These are phyloP conservation scores for Hetaerina titia DNA, from an alignment of 2,888 invertebrate species.

Conservation along the genomic window DNA sequence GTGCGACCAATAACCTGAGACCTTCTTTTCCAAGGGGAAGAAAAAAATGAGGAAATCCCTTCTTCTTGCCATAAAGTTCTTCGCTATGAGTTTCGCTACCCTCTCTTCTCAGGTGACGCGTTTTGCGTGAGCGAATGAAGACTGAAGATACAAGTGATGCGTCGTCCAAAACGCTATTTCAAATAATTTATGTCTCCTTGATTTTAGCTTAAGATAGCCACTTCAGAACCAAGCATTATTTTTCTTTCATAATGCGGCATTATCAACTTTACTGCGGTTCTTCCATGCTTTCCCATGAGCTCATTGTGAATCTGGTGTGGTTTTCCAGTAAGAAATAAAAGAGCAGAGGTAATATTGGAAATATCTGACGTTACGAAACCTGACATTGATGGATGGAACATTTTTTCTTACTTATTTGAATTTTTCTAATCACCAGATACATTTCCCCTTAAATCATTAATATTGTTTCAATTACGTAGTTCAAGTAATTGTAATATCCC, in stretches of 20 bases:
- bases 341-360: too few species aligned
- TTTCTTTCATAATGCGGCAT: not conserved
- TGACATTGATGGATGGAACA: too few species aligned
- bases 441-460: too few species aligned
- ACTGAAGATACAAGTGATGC: not conserved
- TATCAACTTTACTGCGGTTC: not conserved
- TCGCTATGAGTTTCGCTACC: not conserved
- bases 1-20: not conserved
- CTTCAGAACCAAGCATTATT: not conserved
- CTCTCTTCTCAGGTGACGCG: not conserved
- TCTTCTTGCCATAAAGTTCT: not conserved
- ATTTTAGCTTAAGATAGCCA: not conserved
- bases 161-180: not conserved
- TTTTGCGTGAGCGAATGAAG: conserved; percentile 25
- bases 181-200: not conserved
- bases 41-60: not conserved
- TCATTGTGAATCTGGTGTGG: too few species aligned
- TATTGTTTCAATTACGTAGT: too few species aligned
- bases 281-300: not conserved
- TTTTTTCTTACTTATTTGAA: too few species aligned
- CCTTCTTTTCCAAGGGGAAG: not conserved
- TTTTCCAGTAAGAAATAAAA: too few species aligned
- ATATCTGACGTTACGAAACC: too few species aligned
- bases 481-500: too few species aligned
- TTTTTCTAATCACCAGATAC: too few species aligned